These are phyloP conservation scores for Limnephilus rhombicus DNA, from an alignment of 2,888 invertebrate species.

Conservation along the genomic window DNA sequence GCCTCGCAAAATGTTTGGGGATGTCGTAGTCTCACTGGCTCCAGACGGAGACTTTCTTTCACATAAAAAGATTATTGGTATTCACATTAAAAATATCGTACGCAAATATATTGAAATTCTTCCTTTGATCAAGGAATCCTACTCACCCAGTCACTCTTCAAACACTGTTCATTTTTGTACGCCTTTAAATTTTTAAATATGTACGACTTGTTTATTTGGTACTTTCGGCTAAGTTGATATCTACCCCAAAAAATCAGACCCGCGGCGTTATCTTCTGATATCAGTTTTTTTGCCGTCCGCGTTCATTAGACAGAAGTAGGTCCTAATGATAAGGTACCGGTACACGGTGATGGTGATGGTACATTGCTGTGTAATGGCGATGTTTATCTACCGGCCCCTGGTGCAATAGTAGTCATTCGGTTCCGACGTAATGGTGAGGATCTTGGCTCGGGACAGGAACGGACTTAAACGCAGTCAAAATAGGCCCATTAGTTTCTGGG, in stretches of 20 bases:
- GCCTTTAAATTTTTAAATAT: neutral
- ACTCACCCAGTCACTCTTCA: too few species aligned
- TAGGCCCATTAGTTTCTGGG: too few species aligned
- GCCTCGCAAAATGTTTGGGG: too few species aligned
- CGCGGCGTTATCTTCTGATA: neutral
- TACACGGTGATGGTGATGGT: neutral
- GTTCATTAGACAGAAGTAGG: slow-evolving; percentile 62
- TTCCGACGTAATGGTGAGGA: neutral
- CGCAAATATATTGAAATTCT: too few species aligned
- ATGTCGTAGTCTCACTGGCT: too few species aligned
- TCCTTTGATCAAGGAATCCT: too few species aligned
- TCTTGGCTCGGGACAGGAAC: neutral
- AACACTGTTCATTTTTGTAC: too few species aligned
- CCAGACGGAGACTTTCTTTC: too few species aligned
- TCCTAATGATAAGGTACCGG: slow-evolving; percentile 60
- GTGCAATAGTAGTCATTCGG: slow-evolving; percentile 40
- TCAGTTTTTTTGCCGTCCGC: neutral
- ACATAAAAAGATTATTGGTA: too few species aligned
- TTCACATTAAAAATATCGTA: too few species aligned
- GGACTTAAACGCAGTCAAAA: neutral
- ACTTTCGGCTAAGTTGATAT: neutral
- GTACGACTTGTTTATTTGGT: neutral
- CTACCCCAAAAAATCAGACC: neutral
- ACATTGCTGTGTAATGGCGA: slow-evolving; percentile 63
- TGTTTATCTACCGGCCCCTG: slow-evolving; percentile 62